Conservation (phyloP, 2,888 invertebrate species). For the Lasioglossum figueresi region DNA sequence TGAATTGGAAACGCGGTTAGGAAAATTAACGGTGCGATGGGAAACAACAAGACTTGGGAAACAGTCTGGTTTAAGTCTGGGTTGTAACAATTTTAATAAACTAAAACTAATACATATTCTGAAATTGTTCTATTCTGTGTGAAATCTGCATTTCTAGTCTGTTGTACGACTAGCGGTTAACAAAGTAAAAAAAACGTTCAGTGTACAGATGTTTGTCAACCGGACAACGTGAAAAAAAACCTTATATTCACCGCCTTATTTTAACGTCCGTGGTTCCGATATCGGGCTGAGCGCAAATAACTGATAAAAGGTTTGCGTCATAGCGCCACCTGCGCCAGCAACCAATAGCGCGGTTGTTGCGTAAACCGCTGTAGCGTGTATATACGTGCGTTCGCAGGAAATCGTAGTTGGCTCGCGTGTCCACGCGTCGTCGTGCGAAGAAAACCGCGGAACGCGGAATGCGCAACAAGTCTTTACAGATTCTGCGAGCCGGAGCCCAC, state of each 20-base stretch:
- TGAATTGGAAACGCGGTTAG: not conserved
- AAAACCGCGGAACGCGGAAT: constrained; percentile 18
- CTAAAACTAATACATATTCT: not conserved
- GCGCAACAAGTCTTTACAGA: constrained; percentile 44
- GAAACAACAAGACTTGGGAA: not conserved
- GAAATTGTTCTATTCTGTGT: not conserved
- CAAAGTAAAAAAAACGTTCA: not conserved
- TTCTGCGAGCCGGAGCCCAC: not conserved
- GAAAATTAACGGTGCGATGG: not conserved
- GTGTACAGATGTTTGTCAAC: not conserved
- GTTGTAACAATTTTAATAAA: no score
- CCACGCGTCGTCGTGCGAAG: constrained; percentile 27
- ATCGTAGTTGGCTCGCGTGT: constrained; percentile 27
- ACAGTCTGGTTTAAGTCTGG: not conserved
- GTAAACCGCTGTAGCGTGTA: constrained; percentile 62
- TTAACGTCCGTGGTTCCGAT: constrained; percentile 23
- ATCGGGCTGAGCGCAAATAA: constrained; percentile 48
- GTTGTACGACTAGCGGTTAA: not conserved
- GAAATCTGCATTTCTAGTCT: not conserved
- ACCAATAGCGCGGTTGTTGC: constrained; percentile 62
- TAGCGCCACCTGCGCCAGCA: constrained; percentile 74
- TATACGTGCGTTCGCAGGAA: constrained; percentile 40
- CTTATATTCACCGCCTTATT: constrained; percentile 21
- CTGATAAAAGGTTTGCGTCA: constrained; percentile 73
- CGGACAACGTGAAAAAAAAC: not conserved